Base-by-base conservation (phyloP, 2,113 vertebrate genomes). In the Barbus barbus region DNA sequence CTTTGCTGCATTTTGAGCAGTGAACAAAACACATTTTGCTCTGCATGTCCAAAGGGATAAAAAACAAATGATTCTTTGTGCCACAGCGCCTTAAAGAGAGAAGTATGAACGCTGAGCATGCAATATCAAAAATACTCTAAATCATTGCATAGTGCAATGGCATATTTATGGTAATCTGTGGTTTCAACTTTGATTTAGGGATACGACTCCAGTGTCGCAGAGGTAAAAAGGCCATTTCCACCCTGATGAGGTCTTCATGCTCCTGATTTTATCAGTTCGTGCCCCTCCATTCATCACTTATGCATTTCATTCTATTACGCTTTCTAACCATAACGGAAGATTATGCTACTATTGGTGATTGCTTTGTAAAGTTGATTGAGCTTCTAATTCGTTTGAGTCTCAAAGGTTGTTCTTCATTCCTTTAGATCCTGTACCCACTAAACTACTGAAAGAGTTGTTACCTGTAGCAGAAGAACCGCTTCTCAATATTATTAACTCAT, bases 21-120 rank as follows among this genome's bases (percentile, higher is more conserved):
- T 41, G 33, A 83, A 41, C 53, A 41, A 84, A 84, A 78, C n/a
- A 12, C 74, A 84, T 78, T 67, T 78, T 58, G 28, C 51, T 84
- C 48, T 33, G 4, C 75, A 48, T 65, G 51, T n/a, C 83, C 75
- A 12, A 9, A 20, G 63, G 53, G 24, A 81, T 81, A 46, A 67
- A 33, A 41, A 24, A 24, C 24, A 41, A 61, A 83, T 63, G 48
- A 69, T 53, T 78, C 33, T 12, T 28, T 73, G 71, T 75, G 69
- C 38, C 33, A 44, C 31, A 69, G n/a, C 20, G 58, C 28, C 16
- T 67, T 13, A 28, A 46, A 69, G 44, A 67, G 28, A 67, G 26
- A 51, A 53, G 8, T 22, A 53, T 53, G 56, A 48, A 53, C 51
- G 22, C 16, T 8, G 12, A 61, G 69, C 63, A 48, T 13, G 46